Percentiles rank a stretch among this genome's conserved stretches.
phyloP scores from a whole-genome alignment of 2,797 vertebrate species.

The Agapornis canus region DNA sequence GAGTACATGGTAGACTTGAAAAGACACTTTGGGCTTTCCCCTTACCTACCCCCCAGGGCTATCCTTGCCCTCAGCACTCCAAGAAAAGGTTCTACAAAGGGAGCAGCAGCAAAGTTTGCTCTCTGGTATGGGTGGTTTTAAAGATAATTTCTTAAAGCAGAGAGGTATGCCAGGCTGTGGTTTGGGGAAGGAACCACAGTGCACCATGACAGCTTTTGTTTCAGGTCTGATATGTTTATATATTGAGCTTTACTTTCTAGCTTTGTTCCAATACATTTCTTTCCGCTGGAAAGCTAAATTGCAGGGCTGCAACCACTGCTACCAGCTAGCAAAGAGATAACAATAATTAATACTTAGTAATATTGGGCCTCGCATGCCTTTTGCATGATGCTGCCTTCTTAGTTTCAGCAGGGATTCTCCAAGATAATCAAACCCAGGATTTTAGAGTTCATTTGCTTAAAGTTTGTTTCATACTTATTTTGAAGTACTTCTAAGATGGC shows the following conservation, averaged over 20 bases:
- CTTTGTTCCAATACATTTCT: not conserved
- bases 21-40: not conserved
- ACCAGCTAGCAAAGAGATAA: slow-evolving; percentile 25
- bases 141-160: not conserved
- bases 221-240: not conserved
- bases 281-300: slow-evolving; percentile 31
- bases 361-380: not conserved
- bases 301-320: slow-evolving; percentile 2
- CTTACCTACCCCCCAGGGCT: not conserved
- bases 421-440: slow-evolving; percentile 26
- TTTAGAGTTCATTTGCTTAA: slow-evolving; percentile 22
- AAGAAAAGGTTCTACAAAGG: not conserved
- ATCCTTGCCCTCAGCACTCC: not conserved
- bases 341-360: slow-evolving; percentile 48
- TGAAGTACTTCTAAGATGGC: not conserved
- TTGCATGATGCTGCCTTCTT: slow-evolving; percentile 28
- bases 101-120: not conserved
- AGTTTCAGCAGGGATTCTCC: slow-evolving; percentile 45
- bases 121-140: not conserved
- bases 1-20: not conserved
- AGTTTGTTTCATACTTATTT: not conserved
- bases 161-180: not conserved
- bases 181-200: not conserved
- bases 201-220: not conserved
- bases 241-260: not conserved